A percentile compares a stretch with the other conserved stretches of the same genome.
Evolutionary conservation across 2,888 invertebrate genomes (phyloP).

Genomic region (Aspidiotus rigidus): DNA sequence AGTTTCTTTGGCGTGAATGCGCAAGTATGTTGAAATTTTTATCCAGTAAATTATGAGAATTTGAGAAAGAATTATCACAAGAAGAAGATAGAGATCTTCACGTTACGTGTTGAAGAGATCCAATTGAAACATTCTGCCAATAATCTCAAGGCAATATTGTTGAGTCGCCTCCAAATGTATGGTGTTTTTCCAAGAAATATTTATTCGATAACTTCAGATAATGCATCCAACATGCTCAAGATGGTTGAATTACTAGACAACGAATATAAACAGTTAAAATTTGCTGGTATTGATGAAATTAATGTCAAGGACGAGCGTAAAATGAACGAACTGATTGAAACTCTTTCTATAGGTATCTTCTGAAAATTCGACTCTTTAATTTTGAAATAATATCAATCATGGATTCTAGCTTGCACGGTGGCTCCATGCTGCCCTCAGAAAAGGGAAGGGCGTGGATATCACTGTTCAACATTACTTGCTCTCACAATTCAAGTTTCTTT

Average conservation of each 20-base stretch:
- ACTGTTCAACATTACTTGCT: too few species aligned
- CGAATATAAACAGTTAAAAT: neutral
- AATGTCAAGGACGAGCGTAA: neutral
- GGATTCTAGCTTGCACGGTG: too few species aligned
- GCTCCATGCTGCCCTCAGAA: too few species aligned
- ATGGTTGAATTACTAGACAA: neutral
- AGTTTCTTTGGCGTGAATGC: neutral
- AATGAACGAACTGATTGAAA: constrained; percentile 1
- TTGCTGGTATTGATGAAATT: neutral
- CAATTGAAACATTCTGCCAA: neutral
- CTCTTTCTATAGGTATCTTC: too few species aligned
- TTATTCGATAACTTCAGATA: neutral
- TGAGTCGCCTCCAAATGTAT: neutral
- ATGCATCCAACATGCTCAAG: neutral
- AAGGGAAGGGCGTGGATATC: too few species aligned
- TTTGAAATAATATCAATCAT: too few species aligned
- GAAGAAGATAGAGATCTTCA: neutral
- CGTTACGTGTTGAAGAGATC: neutral
- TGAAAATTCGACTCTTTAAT: too few species aligned
- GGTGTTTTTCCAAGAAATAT: neutral
- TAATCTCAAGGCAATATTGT: neutral
- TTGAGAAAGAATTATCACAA: neutral
- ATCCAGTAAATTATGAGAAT: neutral
- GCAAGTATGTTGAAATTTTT: neutral
- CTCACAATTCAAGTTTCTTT: too few species aligned